Base-by-base conservation (phyloP, 2,113 vertebrate species). In the Irena cyanogastra region DNA sequence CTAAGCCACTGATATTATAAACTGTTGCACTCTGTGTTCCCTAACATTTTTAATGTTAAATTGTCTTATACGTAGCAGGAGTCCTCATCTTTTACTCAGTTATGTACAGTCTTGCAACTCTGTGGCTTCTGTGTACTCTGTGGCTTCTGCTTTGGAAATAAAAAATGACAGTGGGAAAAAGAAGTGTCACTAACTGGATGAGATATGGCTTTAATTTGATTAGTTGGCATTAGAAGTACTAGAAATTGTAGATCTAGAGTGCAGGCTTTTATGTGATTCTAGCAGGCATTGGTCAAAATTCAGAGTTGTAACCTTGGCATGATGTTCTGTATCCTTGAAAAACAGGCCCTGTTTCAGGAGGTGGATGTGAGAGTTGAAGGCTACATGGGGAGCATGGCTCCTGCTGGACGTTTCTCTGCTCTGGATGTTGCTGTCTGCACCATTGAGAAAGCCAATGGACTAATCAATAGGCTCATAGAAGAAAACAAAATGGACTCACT, bases 361-460 rank as follows among this genome's bases (percentile, higher is more conserved):
- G 98, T 98, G 68, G 98, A 98, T 82, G 95, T 99, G 84, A 98
- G 97, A 79, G 99, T 99, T 66, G 99, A 98, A 75, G 99, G 99
- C 53, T 99, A 99, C 88, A 99, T 99, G 98, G 99, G 99, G 72
- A 99, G 98, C 96, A 98, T 97, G 44, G 98, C 99, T 42, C 98
- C 99, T 39, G 84, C 98, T 68, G 97, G 98, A 44, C 97, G 79
- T 31, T 99, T 99, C 91, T 96, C 97, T 76, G 95, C 98, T 6
- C 87, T 99, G 96, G 99, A 99, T 89, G 97, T 99, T 90, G 99
- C 99, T 88, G 98, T 99, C 89, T 99, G 99, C 97, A 99, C 99
- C 89, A 99, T 99, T 70, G 99, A 99, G 97, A 99, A 99, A 98
- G 99, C 99, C 87, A 99, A 99, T 28, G 98, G 99, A 69, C 97